Evolutionary conservation across 2,797 vertebrate genomes (phyloP).

Genomic region (Sebastes melanostomus): DNA sequence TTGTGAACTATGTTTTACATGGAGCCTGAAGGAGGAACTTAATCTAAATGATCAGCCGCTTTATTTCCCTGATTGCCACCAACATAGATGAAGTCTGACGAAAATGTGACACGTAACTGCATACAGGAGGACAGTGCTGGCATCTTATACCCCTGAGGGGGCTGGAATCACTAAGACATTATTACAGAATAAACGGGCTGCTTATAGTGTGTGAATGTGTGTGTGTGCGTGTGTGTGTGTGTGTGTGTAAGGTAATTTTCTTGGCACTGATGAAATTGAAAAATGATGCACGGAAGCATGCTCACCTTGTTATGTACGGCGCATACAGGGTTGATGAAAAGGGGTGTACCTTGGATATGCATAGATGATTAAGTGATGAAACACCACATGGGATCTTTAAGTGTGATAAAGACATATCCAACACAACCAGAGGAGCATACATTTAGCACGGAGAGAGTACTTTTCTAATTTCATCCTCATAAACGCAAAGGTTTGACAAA

Average conservation of each 20-base stretch:
- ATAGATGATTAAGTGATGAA: constrained; percentile 16
- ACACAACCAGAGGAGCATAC: not conserved
- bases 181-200: constrained; percentile 19
- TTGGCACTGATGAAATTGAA: constrained; percentile 26
- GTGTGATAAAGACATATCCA: not conserved
- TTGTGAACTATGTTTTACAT: not conserved
- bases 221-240: constrained; percentile 3
- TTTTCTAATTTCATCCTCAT: not conserved
- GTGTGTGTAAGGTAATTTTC: constrained; percentile 26
- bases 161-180: constrained; percentile 4
- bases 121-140: not conserved
- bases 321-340: constrained; percentile 11
- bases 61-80: not conserved
- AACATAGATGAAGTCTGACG: not conserved
- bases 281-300: constrained; percentile 18
- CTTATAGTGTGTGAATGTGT: not conserved
- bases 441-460: not conserved
- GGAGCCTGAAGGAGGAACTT: not conserved
- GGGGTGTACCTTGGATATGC: not conserved
- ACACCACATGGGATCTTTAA: not conserved
- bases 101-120: not conserved
- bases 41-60: not conserved
- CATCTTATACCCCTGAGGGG: not conserved
- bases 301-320: constrained; percentile 20
- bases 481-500: not conserved